Percentiles rank a stretch among this genome's conserved stretches.
phyloP scores from a whole-genome alignment of 2,113 vertebrate genomes.

The Dipodomys merriami region DNA sequence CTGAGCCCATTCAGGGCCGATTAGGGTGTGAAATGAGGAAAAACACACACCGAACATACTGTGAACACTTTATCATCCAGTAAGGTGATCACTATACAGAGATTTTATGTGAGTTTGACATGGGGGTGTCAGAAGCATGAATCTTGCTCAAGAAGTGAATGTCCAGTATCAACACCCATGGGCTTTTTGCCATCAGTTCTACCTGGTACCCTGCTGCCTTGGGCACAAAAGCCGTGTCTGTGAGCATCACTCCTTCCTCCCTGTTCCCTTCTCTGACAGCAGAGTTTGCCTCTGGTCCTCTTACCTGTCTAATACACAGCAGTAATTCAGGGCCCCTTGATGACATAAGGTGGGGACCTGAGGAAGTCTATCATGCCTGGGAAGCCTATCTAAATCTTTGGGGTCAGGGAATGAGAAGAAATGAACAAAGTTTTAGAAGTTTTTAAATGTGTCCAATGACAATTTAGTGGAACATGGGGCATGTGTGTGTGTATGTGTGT shows the following conservation, averaged over 20 bases:
- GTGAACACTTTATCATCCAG: background rate
- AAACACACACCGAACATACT: constrained; percentile 22
- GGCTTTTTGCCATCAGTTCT: background rate
- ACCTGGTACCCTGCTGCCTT: background rate
- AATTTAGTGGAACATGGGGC: background rate
- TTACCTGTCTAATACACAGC: background rate
- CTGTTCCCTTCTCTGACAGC: background rate
- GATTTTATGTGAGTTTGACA: background rate
- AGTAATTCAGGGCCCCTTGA: background rate
- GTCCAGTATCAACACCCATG: fast-evolving
- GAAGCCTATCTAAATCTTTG: background rate
- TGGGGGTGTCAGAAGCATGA: background rate
- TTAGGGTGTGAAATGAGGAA: background rate
- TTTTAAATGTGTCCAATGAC: background rate
- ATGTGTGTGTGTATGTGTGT: background rate
- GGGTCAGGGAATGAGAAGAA: background rate
- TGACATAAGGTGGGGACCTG: background rate
- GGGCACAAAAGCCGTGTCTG: background rate
- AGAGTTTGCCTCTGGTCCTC: background rate
- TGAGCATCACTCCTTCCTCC: background rate
- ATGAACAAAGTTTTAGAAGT: background rate
- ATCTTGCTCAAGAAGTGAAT: background rate
- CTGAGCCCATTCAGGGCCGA: constrained; percentile 75
- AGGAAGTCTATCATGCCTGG: background rate
- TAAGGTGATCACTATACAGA: background rate